Evolutionary conservation across 2,113 vertebrate genomes (phyloP).

Genomic region (Spermophilus dauricus): DNA sequence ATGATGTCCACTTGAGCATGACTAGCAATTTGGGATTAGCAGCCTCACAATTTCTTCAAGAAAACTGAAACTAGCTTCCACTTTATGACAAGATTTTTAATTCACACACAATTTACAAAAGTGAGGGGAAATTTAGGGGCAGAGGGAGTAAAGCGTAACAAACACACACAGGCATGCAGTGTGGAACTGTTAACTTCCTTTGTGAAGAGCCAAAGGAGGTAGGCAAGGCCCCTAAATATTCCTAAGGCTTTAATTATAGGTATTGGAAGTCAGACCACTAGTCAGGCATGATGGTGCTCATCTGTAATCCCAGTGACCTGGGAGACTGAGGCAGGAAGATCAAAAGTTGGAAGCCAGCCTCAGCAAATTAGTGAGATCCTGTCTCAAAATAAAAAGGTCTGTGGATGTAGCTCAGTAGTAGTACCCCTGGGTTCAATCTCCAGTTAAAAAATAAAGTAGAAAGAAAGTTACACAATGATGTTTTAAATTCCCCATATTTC

Average conservation of each 20-base stretch:
- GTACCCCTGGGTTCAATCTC: no score
- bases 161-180: not conserved
- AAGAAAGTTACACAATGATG: not conserved
- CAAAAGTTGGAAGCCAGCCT: no score
- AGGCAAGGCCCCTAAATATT: not conserved
- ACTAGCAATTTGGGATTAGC: not conserved
- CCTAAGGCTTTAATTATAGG: not conserved
- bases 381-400: no score
- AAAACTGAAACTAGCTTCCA: constrained; percentile 4
- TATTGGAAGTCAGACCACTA: not conserved
- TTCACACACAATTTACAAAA: not conserved
- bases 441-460: no score
- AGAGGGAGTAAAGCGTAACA: fast-evolving
- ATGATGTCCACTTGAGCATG: not conserved
- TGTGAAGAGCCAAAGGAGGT: not conserved
- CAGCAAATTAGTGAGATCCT: no score
- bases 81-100: not conserved
- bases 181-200: not conserved
- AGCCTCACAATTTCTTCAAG: not conserved
- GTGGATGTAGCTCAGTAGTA: no score
- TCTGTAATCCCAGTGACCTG: not conserved
- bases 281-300: not conserved
- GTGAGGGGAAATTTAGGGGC: not conserved
- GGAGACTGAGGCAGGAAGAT: no score
- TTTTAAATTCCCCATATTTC: constrained; percentile 36